Conservation (phyloP, 2,888 invertebrate species). For the Cremastinae sp. region DNA sequence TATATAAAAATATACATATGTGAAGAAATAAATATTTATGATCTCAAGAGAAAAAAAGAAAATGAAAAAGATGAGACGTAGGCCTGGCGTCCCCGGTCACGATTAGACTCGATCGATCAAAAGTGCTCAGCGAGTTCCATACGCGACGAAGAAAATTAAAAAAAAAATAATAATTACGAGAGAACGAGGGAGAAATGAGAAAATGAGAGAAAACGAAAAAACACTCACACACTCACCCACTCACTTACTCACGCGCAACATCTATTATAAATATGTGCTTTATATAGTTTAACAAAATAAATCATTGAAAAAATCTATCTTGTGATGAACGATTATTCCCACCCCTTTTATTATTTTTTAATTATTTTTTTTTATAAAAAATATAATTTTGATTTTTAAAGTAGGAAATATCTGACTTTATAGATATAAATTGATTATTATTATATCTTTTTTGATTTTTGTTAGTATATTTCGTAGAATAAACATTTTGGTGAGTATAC, state of each 20-base stretch:
- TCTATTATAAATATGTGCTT: conserved; percentile 75
- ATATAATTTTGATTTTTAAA: conserved; percentile 59
- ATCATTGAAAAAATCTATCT: conserved; percentile 68
- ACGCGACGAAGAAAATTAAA: conserved; percentile 43
- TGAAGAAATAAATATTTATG: conserved; percentile 23
- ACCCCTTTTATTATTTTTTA: not conserved
- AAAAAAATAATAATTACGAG: conserved; percentile 12
- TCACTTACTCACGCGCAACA: conserved; percentile 71
- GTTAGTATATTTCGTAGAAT: too few species aligned
- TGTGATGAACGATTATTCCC: conserved; percentile 2
- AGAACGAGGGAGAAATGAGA: conserved; percentile 62
- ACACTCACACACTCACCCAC: conserved; percentile 68
- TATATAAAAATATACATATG: conserved; percentile 4
- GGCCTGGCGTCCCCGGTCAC: conserved; percentile 60
- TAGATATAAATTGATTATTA: too few species aligned
- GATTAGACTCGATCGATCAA: conserved; percentile 68
- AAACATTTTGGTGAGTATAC: too few species aligned
- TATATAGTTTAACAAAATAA: conserved; percentile 75
- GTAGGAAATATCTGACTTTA: too few species aligned
- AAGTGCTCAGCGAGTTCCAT: conserved; percentile 72
- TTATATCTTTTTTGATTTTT: too few species aligned
- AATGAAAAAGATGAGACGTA: conserved; percentile 31
- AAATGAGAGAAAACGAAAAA: conserved; percentile 61
- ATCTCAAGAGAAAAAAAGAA: conserved; percentile 36
- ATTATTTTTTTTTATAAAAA: conserved; percentile 7